Percentiles rank a stretch among this genome's conserved stretches.
These are phyloP conservation scores for Nyctereutes procyonoides DNA, from an alignment of 2,113 vertebrate genomes.

Conservation along the genomic window DNA sequence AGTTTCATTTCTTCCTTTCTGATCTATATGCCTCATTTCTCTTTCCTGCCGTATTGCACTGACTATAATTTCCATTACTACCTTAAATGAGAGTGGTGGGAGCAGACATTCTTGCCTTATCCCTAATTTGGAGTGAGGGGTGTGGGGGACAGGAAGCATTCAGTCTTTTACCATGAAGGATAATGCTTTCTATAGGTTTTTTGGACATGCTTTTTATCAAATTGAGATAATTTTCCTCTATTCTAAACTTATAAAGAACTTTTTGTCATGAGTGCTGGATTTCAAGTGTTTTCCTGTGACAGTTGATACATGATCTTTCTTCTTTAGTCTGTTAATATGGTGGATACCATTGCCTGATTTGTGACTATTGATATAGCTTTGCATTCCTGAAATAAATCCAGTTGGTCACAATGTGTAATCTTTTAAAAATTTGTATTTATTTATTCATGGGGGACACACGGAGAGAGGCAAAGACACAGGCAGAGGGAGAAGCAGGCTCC, in stretches of 20 bases:
- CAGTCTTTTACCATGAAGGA: not conserved
- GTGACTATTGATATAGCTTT: not conserved
- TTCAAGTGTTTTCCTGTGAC: slow-evolving; percentile 8
- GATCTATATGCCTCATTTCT: not conserved
- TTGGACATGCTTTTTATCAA: not conserved
- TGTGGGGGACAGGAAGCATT: not conserved
- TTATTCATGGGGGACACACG: too few relatives aligned
- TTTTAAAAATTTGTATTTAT: not conserved
- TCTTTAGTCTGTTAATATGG: not conserved
- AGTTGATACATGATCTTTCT: not conserved
- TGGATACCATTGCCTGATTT: not conserved
- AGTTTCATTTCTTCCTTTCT: not conserved
- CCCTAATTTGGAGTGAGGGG: not conserved
- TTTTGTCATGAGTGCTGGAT: not conserved
- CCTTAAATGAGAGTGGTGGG: not conserved
- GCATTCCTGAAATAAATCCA: not conserved
- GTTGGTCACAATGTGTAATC: not conserved
- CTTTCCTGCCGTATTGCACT: not conserved
- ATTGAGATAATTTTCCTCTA: not conserved
- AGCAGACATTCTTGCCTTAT: not conserved
- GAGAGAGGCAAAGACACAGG: too few relatives aligned
- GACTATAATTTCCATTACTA: not conserved
- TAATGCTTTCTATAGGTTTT: not conserved
- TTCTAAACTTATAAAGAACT: not conserved
- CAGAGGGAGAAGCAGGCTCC: too few relatives aligned